These are phyloP conservation scores for Hypolimnas misippus DNA, from an alignment of 2,888 invertebrate species.

Conservation along the genomic window DNA sequence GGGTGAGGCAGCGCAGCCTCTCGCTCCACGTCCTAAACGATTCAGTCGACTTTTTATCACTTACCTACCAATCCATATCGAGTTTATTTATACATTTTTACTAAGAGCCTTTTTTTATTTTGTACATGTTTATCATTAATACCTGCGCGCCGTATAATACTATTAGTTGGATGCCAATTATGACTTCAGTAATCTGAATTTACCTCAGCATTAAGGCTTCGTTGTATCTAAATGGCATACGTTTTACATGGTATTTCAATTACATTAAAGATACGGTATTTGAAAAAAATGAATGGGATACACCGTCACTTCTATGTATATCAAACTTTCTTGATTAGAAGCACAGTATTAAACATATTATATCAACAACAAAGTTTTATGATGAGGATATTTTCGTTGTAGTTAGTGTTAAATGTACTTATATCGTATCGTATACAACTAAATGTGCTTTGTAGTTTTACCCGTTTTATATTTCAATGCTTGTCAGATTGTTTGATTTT, in stretches of 20 bases:
- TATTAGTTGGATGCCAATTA: conserved; percentile 41
- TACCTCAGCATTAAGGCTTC: conserved; percentile 21
- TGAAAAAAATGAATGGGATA: background rate
- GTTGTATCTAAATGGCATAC: conserved; percentile 15
- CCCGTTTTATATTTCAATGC: too few relatives aligned
- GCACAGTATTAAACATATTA: background rate
- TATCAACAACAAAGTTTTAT: too few relatives aligned
- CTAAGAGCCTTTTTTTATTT: conserved; percentile 57
- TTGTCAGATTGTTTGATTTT: too few relatives aligned
- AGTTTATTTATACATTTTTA: conserved; percentile 68
- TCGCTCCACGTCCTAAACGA: conserved; percentile 72
- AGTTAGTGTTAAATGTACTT: too few relatives aligned
- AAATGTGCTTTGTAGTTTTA: too few relatives aligned
- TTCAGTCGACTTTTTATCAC: conserved; percentile 77
- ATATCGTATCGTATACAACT: too few relatives aligned
- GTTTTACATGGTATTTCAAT: conserved; percentile 17
- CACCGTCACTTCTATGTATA: background rate
- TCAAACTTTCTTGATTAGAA: background rate
- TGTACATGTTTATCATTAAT: conserved; percentile 46
- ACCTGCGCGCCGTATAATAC: conserved; percentile 36
- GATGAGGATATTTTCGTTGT: too few relatives aligned
- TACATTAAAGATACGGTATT: background rate
- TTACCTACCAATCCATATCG: conserved; percentile 72
- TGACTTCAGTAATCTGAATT: conserved; percentile 31
- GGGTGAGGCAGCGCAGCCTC: conserved; percentile 67